Evolutionary conservation across 2,888 invertebrate genomes (phyloP).

Genomic region (Nomada lathburiana): DNA sequence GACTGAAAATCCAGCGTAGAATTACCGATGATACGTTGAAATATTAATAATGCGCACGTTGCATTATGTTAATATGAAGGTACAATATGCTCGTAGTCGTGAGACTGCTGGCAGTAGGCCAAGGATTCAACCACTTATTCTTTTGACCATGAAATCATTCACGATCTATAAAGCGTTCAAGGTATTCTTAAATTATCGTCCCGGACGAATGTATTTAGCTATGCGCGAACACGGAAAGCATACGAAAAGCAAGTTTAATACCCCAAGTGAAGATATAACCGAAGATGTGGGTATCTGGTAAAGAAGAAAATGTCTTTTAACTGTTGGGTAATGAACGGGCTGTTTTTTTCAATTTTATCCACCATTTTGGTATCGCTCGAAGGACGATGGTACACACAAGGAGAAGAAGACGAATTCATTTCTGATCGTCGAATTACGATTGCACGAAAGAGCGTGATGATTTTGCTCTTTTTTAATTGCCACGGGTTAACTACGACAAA

Average conservation of each 20-base stretch:
- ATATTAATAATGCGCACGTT: background rate
- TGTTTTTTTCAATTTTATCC: background rate
- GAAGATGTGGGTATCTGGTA: background rate
- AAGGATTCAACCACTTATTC: conserved; percentile 52
- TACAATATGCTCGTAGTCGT: conserved; percentile 20
- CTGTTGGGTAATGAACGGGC: background rate
- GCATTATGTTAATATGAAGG: conserved; percentile 15
- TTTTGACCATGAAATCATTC: conserved; percentile 60
- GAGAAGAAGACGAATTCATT: background rate
- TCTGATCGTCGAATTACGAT: background rate
- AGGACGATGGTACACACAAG: background rate
- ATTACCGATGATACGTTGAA: background rate
- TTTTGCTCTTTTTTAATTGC: conserved; percentile 1
- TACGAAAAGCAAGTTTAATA: no score
- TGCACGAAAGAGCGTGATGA: background rate
- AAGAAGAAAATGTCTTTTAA: background rate
- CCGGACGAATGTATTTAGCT: conserved; percentile 11
- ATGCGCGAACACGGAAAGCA: background rate
- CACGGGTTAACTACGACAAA: conserved; percentile 19
- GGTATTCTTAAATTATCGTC: conserved; percentile 30
- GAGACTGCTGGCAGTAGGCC: conserved; percentile 62
- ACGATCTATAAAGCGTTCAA: conserved; percentile 23
- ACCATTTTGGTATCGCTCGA: background rate
- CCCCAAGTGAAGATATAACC: background rate
- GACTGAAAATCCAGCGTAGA: background rate